Base-by-base conservation (phyloP, 2,797 vertebrate genomes). In the Peromyscus aztecus region DNA sequence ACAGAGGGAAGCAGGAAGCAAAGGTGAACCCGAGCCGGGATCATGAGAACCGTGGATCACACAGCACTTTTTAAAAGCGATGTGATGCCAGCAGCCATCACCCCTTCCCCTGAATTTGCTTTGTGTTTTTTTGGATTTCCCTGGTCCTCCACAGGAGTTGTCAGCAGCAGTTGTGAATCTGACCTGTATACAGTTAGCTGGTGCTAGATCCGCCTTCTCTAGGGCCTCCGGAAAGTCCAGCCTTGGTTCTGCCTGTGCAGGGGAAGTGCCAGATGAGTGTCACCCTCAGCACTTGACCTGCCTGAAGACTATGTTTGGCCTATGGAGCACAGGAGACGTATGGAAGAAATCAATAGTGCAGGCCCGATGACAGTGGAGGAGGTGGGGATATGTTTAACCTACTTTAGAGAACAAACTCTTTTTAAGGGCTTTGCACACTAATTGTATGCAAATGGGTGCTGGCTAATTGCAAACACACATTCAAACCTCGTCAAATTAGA, bases 381-480 rank as follows among this genome's bases (percentile, higher is more conserved):
- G 78, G 23, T 5, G 40, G 75, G 88, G 16, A 29, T 31, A 43
- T 78, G 37, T 67, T 87, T 98, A 94, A 94, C 91, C 94, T 94
- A 94, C 92, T 97, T 95, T 89, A 95, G 77, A 93, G 89, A 96
- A 96, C 63, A 77, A 78, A 95, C 69, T 95, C 65, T 91, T 94
- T 96, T 93, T 81, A 92, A 97, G 84, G 95, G 69, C 85, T 96
- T 93, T 89, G 76, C 89, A 69, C 71, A 89, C 84, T 91, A 97
- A 97, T 93, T 97, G 29, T 77, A 93, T 97, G 94, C 94, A 96
- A 90, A 97, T 96, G 21, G 92, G 65, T 95, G 95, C 94, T 76
- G 55, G 59, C 92, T 97, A 93, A 96, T 95, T 97, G 92, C 88
- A 73, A 94, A 96, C 76, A 93, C 61, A 76, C 93, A 94, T 86